Conservation (phyloP, 1,140 invertebrate genomes). For the Drosophila orena region DNA sequence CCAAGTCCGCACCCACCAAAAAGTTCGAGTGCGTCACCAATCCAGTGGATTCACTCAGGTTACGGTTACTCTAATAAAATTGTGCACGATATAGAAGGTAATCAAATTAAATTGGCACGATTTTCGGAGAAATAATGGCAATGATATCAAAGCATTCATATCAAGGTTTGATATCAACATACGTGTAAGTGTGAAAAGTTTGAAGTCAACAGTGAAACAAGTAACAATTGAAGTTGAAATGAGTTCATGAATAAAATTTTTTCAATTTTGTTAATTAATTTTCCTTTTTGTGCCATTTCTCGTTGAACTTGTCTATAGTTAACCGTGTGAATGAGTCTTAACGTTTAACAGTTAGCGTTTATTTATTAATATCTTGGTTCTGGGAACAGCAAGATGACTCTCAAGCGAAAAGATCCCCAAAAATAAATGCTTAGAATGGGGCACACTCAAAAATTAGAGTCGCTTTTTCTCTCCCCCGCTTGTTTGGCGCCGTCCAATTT, state of each 20-base stretch:
- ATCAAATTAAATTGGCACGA: constrained; percentile 21
- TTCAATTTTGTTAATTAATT: not conserved
- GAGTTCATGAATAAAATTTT: not conserved
- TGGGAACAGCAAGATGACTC: constrained; percentile 48
- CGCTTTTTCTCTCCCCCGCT: constrained; percentile 36
- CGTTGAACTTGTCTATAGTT: not conserved
- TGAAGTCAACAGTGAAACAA: not conserved
- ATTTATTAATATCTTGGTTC: constrained; percentile 48
- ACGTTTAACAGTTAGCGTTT: constrained; percentile 25
- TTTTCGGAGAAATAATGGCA: constrained; percentile 5
- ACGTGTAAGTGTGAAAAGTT: constrained; percentile 8
- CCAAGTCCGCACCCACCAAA: constrained; percentile 36
- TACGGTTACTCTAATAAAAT: constrained; percentile 18
- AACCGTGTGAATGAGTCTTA: not conserved
- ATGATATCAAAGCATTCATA: constrained; percentile 1
- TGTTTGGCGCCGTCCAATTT: constrained; percentile 29
- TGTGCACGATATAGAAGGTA: constrained; percentile 9
- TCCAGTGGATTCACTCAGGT: constrained; percentile 6
- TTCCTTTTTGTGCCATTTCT: too few species aligned
- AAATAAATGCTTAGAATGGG: constrained; percentile 65
- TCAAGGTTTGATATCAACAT: constrained; percentile 17
- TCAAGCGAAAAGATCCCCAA: constrained; percentile 25
- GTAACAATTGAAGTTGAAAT: not conserved
- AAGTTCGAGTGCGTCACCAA: constrained; percentile 11
- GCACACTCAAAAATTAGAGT: constrained; percentile 63